These are phyloP conservation scores for Elaphurus davidianus DNA, from an alignment of 2,113 vertebrate genomes.

Conservation along the genomic window DNA sequence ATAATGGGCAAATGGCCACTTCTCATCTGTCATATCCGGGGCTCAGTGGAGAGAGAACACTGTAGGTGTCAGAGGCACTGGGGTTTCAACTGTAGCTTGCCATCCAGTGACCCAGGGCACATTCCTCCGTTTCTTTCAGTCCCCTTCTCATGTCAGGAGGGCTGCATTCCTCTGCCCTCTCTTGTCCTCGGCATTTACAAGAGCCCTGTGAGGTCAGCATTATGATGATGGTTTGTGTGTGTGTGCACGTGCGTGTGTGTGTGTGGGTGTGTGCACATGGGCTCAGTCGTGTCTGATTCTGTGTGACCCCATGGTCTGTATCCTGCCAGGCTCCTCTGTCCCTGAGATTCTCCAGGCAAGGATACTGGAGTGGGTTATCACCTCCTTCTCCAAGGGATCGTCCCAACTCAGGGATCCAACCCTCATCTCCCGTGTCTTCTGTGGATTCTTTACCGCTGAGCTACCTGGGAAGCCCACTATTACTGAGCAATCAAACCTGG, in stretches of 20 bases:
- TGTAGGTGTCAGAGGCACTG: neutral
- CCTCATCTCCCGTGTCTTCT: rapidly evolving
- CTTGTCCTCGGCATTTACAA: neutral
- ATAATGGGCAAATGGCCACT: rapidly evolving
- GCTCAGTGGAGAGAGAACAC: neutral
- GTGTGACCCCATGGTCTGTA: neutral
- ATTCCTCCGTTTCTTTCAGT: neutral
- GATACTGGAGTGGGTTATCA: neutral
- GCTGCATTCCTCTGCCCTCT: neutral
- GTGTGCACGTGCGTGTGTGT: too few relatives aligned
- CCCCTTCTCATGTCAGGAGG: neutral
- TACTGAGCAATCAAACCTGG: neutral
- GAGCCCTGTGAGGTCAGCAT: neutral
- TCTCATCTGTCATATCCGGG: neutral
- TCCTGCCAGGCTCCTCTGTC: neutral
- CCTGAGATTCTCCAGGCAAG: neutral
- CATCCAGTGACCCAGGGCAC: neutral
- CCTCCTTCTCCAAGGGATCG: neutral
- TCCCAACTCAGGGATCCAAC: neutral
- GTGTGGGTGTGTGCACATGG: rapidly evolving
- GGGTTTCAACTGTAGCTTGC: neutral
- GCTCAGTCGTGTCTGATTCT: neutral
- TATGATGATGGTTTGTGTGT: neutral
- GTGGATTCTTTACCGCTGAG: neutral
- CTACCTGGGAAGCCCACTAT: neutral